A percentile compares a stretch with the other conserved stretches of the same genome.
phyloP scores from a whole-genome alignment of 2,797 vertebrate genomes.

The Lepus oiostolus region DNA sequence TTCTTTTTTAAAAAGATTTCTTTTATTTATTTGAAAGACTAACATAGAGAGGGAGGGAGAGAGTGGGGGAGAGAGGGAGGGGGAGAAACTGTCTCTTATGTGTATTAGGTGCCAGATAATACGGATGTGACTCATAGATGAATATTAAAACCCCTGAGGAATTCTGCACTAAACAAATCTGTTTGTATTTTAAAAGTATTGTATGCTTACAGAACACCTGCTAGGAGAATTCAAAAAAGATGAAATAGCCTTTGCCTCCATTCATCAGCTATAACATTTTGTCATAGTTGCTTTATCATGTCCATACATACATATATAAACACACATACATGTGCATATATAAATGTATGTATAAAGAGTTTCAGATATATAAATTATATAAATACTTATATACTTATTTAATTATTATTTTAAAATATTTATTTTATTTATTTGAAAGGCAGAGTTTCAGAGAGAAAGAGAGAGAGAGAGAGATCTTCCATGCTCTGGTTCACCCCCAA shows the following conservation, averaged over 20 bases:
- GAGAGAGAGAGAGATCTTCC: too few relatives aligned
- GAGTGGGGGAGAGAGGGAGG: too few relatives aligned
- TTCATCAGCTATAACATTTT: background rate
- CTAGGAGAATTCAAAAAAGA: constrained; percentile 34
- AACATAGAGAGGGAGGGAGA: too few relatives aligned
- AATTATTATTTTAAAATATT: background rate
- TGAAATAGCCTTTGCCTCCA: background rate
- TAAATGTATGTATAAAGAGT: background rate
- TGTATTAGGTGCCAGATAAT: background rate
- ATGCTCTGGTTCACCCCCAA: too few relatives aligned
- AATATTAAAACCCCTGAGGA: constrained; percentile 36
- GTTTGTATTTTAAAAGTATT: constrained; percentile 3
- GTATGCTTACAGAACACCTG: constrained; percentile 39
- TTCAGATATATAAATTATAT: background rate
- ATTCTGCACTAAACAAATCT: background rate
- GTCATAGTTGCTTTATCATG: background rate
- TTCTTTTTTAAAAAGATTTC: too few relatives aligned
- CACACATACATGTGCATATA: background rate
- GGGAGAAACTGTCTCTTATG: too few relatives aligned
- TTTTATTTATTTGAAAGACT: too few relatives aligned
- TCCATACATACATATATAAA: background rate
- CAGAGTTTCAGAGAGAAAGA: too few relatives aligned
- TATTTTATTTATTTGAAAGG: too few relatives aligned
- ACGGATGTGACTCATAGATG: background rate
- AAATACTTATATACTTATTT: background rate